Evolutionary conservation across 2,888 invertebrate genomes (phyloP), one percentile per base, ranked within the genome.

Genomic region (Campaea margaritaria): DNA sequence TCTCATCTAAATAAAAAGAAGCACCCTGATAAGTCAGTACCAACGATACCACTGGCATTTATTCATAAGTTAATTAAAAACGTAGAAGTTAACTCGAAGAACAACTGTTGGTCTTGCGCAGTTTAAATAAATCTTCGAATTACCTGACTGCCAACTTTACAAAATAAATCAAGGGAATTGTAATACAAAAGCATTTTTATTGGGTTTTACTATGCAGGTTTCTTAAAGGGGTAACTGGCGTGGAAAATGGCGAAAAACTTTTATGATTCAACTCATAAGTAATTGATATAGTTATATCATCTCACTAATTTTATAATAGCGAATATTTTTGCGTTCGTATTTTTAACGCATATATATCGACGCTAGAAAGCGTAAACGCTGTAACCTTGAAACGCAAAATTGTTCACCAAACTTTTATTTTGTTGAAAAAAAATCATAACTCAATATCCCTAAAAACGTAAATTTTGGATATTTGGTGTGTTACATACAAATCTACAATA

Each of bases 1-100:
- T 39, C 11, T 28, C 34, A 39, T 28, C 39, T 39, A 39, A 45
- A 39, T 53, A 15, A 13, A 12, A 45, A 11, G 14, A 27, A 52
- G 34, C 38, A 16, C 27, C 47, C 27, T 42, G 41, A 52, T 56
- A 58, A 61, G 54, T 47, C 50, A 21, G 53, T 65, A 38, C 56
- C 63, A 41, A 47, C n/a, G 53, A 44, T 51, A 66, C 62, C 64
- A 64, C 62, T 57, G 41, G 27, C 46, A 61, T 57, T 68, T 54
- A 65, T 46, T 58, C 58, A 64, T 58, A 58, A 61, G 47, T 62
- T 66, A 58, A 67, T 65, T 67, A 64, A 65, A 69, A 61, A 62
- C 44, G 44, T 47, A 43, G 45, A 53, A 47, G 49, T 46, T 52
- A 64, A 62, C 54, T 62, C 43, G 27, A 66, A 59, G 64, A 63